Base-by-base conservation (phyloP, 92 coral and sea anemone genomes). In the Palythoa heliodiscus region DNA sequence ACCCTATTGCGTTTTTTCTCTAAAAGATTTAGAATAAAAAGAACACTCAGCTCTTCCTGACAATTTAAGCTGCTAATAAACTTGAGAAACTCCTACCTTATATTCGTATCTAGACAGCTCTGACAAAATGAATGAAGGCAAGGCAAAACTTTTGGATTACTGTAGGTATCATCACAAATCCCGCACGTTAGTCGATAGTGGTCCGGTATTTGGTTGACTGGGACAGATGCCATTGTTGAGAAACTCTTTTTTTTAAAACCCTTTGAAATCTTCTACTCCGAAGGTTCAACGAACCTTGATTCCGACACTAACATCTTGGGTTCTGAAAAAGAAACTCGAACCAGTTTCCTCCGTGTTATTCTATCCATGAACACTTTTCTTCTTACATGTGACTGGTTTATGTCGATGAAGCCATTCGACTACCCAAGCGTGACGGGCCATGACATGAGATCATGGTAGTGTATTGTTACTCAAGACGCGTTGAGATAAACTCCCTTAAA, bases 61-160 rank as follows among this genome's bases (percentile, higher is more conserved):
- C 50, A 43, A 43, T 43, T 5, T 3, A 43, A 8, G 0, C 7
- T 0, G 50, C 5, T 8, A 43, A 43, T 43, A 43, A 43, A 43
- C 50, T 43, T 1, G 50, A 6, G 14, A 13, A 16, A 1, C 29
- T 57, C 78, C 54, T 79, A 93, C 98, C 98, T 86, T 82, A 94
- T 94, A 47, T 78, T 92, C 13, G 92, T 88, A 68, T 94, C 98
- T 89, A 94, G 80, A 76, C 98, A 94, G 73, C 78, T 87, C 38
- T 92, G 98, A 54, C 98, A 94, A 75, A 90, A 94, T 17, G 95
- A 94, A 47, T 94, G 98, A 50, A 94, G 95, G 47, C 98, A 94
- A 0, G 98, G 95, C 60, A 94, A 80, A 19, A 94, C 98, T 78
- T 89, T 94, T 1, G 98, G 98, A 57, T 94, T 94, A 73, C 69